A percentile compares a stretch with the other conserved stretches of the same genome.
phyloP scores from a whole-genome alignment of 2,888 invertebrate genomes.

The Hymenopus coronatus region DNA sequence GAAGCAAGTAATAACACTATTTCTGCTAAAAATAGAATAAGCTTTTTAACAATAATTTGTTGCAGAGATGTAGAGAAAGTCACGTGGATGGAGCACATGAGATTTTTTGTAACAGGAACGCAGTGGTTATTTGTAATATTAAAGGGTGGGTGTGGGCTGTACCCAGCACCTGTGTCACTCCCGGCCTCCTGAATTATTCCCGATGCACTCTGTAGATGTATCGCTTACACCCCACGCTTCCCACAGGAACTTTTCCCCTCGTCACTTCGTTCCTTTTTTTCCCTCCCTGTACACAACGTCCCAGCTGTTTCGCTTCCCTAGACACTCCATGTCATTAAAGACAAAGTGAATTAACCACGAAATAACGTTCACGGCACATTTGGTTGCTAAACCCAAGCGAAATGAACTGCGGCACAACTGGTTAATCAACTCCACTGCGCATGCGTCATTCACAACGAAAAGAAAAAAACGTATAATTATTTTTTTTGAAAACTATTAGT shows the following conservation, averaged over 20 bases:
- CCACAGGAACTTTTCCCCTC: slow-evolving; percentile 24
- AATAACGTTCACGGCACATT: background rate
- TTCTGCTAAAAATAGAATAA: too few species aligned
- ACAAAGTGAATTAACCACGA: slow-evolving; percentile 13
- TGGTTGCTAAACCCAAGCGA: too few species aligned
- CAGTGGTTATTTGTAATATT: too few species aligned
- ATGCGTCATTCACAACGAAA: too few species aligned
- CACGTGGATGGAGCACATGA: too few species aligned
- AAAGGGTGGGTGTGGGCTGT: too few species aligned
- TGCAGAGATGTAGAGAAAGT: too few species aligned
- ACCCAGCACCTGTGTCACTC: background rate
- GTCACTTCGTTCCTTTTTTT: background rate
- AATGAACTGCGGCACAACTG: background rate
- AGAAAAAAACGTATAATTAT: too few species aligned
- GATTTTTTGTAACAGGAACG: too few species aligned
- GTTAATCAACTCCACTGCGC: background rate
- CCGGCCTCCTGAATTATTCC: slow-evolving; percentile 26
- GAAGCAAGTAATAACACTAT: too few species aligned
- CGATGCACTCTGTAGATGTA: slow-evolving; percentile 29
- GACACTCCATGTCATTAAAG: slow-evolving; percentile 8
- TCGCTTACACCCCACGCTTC: slow-evolving; percentile 27
- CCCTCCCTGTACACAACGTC: background rate
- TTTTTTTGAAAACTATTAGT: too few species aligned
- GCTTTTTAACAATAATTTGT: too few species aligned
- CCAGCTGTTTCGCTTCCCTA: slow-evolving; percentile 8